Evolutionary conservation across 2,797 vertebrate genomes (phyloP).

Genomic region (Diceros bicornis): DNA sequence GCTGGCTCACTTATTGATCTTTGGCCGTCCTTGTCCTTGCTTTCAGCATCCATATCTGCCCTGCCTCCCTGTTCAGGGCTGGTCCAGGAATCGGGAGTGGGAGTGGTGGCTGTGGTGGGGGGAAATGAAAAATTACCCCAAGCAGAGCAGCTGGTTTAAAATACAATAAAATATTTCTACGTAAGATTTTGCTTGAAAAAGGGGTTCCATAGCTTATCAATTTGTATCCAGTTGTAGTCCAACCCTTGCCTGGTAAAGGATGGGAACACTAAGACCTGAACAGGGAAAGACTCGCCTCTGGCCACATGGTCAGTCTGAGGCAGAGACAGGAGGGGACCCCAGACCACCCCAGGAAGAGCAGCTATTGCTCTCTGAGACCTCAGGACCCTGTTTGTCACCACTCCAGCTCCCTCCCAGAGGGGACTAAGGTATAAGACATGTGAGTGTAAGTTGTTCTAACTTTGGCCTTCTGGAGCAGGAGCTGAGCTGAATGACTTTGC

Average conservation of each 20-base stretch:
- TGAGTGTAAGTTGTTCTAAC: background rate
- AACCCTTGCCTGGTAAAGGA: background rate
- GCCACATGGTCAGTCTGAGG: background rate
- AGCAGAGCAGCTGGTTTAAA: conserved; percentile 8
- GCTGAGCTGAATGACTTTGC: conserved; percentile 96
- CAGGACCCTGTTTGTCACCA: background rate
- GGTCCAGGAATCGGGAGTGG: background rate
- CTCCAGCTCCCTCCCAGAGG: background rate
- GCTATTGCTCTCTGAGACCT: background rate
- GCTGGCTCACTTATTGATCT: background rate
- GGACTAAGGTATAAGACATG: background rate
- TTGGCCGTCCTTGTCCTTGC: background rate
- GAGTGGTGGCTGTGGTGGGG: background rate
- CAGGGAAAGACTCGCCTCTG: background rate
- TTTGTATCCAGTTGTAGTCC: background rate
- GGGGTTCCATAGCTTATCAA: background rate
- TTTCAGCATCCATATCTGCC: background rate
- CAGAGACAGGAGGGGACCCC: background rate
- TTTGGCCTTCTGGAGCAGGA: conserved; percentile 87
- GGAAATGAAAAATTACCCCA: background rate
- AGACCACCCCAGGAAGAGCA: background rate
- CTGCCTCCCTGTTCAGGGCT: background rate
- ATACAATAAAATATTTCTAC: background rate
- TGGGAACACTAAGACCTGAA: background rate
- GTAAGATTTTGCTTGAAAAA: conserved; percentile 48